Evolutionary conservation across 2,797 vertebrate genomes (phyloP), one percentile per base, ranked within the genome.

Genomic region (Lycodopsis pacificus): DNA sequence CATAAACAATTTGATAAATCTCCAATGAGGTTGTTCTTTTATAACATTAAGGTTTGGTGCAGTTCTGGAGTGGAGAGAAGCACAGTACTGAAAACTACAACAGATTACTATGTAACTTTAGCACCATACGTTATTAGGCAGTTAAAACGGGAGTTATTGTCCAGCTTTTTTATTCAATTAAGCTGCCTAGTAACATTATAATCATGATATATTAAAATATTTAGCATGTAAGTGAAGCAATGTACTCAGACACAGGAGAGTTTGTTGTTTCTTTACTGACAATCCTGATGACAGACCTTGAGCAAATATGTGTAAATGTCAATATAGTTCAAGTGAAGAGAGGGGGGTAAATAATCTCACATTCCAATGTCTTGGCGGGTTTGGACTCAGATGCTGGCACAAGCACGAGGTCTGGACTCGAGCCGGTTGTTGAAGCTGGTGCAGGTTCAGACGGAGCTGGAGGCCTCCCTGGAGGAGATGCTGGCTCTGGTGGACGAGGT

Each of bases 401-500:
- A 96, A 82, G 92, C 93, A 1, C 95, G 87, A 82, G 92, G 93
- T 22, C 92, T 98, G 89, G 95, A 96, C n/a, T 95, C 95, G 82
- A 91, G 88, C 82, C 85, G 85, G 72, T 57, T 94, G 40, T n/a
- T 95, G 90, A 96, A 93, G 87, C 93, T 99, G 85, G 93, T 91
- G 22, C 96, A 98, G 80, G 95, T 97, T 36, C 98, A 99, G 86
- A 84, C 17, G 4, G 91, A 92, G 65, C 90, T 99, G 51, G 92
- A 94, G 65, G 89, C 95, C 32, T 95, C 92, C 79, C 93, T 98
- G 85, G 95, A 96, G 88, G 96, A 97, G 88, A 98, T 99, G 97
- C 85, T 97, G 90, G 67, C 83, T 80, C 88, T 97, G 85, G 95
- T 97, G 61, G 95, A 97, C 7, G 92, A 97, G 53, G 93, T 94